Base-by-base conservation (phyloP, 2,113 vertebrate species). In the Trematocara macrostoma region DNA sequence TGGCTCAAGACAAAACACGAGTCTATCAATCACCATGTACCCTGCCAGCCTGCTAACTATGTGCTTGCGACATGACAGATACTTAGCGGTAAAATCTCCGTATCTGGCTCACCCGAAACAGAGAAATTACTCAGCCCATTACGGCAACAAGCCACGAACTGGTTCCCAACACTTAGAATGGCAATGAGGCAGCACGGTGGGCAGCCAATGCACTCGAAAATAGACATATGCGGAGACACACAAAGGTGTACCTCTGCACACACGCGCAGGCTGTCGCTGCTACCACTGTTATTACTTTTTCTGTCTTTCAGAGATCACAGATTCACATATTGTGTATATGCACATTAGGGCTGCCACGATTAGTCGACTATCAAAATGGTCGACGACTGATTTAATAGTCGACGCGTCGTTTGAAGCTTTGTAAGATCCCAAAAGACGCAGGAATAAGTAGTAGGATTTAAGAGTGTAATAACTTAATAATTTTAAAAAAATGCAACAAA, bases 41-140 rank as follows among this genome's bases (percentile, higher is more conserved):
- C 53, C 79, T 82, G 88, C 80, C 87, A 74, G 57, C 79, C 85
- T 80, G 69, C 61, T 76, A 56, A 20, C n/a, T 80, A 85, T 38
- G 84, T 3, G 67, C 59, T 38, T n/a, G 71, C 81, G 18, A 90
- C 86, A 79, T 78, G 85, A 88, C 88, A 80, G 79, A 84, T 67
- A 78, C 79, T 79, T 81, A 67, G 83, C 18, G 4, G 87, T 16
- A 38, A 76, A 85, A 57, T 52, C 86, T 81, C 51, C 74, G 79
- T 59, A 26, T 88, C 84, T n/a, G 45, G 57, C 49, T 20, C 26
- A 78, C 69, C 81, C 78, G 31, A 89, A 90, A 89, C 80, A 20
- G 23, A 71, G 56, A 92, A 91, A 93, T 91, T 89, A 92, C 91
- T 89, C 90, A 85, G 89, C 26, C 89, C 86, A 91, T 93, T 94